Evolutionary conservation across 2,113 vertebrate genomes (phyloP), one percentile per base, ranked within the genome.

Genomic region (Solea senegalensis): DNA sequence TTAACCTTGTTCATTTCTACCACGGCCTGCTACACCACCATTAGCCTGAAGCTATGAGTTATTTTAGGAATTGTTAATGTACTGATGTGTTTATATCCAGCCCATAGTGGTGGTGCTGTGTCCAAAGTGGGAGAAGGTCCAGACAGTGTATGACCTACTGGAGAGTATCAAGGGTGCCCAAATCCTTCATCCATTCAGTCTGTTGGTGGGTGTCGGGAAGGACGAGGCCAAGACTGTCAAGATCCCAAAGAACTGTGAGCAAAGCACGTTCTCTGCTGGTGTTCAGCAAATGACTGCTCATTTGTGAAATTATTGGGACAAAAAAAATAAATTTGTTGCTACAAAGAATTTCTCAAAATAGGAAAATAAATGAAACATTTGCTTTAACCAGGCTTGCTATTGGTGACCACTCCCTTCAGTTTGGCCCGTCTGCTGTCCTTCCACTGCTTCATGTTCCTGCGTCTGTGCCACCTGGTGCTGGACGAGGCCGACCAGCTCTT

Each of bases 71-170:
- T 48, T 10, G 8, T 11, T 11, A 10, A 14, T 48, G 10, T 48
- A 5, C 12, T 15, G 13, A 15, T 50, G 41, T 39, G 11, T 56
- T 13, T 21, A 50, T 86, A 0, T 82, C 1, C 87, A 99, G 97
- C 96, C 97, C 1, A 44, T 95, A 27, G 96, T 92, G 0, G 90
- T 98, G 69, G 88, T 99, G 62, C 76, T 98, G 34, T 98, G 97
- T 87, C 95, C 94, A 0, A 92, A 95, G 27, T 96, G 95, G 96
- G 93, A 94, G 89, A 98, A 95, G 78, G 96, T 94, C 39, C 94
- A 95, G 9, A 66, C 56, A n/a, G 91, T 96, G 54, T 95, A 92
- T 57, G 93, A 95, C 16, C 71, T 95, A 1, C 84, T 99, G 83
- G 87, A 93, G 59, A 91, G 86, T 0, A 87, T 79, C 15, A 86